Percentiles rank a stretch among this genome's conserved stretches.
Conservation (phyloP, 2,113 vertebrate species). For the Chamaea fasciata region DNA sequence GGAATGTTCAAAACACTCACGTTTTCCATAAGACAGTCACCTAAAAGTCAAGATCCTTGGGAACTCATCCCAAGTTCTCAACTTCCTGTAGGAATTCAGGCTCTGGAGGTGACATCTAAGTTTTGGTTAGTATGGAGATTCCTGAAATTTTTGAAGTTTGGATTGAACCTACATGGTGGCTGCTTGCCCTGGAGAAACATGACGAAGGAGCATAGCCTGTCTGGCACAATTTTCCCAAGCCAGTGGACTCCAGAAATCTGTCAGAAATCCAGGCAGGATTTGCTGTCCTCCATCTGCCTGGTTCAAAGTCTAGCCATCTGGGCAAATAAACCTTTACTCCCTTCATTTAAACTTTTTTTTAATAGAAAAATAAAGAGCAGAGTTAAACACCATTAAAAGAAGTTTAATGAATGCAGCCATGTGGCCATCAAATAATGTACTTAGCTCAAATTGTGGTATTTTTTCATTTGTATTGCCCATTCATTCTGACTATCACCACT, state of each 20-base stretch:
- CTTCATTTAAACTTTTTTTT: not conserved
- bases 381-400: not conserved
- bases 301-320: slow-evolving; percentile 22
- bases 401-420: not conserved
- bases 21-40: not conserved
- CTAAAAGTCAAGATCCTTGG: not conserved
- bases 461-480: not conserved
- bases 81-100: not conserved
- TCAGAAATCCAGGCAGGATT: slow-evolving; percentile 2
- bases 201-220: not conserved
- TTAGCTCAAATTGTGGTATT: not conserved
- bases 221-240: not conserved
- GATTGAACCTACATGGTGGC: not conserved
- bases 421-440: not conserved
- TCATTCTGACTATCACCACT: not conserved
- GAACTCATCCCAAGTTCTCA: not conserved
- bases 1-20: not conserved
- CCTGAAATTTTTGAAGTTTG: not conserved
- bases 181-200: not conserved
- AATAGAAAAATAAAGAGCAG: not conserved
- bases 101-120: not conserved
- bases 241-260: not conserved
- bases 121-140: not conserved
- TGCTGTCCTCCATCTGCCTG: slow-evolving; percentile 7
- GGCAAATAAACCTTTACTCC: not conserved